These are phyloP conservation scores for Temnothorax nylanderi DNA, from an alignment of 1,140 invertebrate species.

Conservation along the genomic window DNA sequence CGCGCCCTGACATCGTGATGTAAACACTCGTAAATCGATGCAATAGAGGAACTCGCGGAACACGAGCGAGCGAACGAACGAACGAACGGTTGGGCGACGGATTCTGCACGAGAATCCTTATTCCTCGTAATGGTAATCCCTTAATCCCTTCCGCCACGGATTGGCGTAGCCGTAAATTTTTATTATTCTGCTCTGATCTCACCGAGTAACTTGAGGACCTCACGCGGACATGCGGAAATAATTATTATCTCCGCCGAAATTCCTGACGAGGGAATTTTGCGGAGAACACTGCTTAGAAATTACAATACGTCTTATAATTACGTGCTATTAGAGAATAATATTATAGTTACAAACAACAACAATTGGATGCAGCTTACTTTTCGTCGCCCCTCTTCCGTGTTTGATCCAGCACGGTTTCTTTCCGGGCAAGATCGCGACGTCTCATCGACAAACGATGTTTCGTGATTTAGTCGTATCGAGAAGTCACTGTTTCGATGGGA, in stretches of 20 bases:
- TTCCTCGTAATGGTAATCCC: slow-evolving; percentile 1
- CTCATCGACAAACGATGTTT: not conserved
- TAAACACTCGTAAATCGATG: slow-evolving; percentile 75
- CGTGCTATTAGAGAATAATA: not conserved
- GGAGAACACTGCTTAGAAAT: not conserved
- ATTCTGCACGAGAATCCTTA: not conserved
- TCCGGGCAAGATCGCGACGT: not conserved
- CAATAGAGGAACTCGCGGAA: slow-evolving; percentile 51
- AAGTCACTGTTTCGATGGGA: not conserved
- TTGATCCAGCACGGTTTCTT: not conserved
- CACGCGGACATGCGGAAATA: not conserved
- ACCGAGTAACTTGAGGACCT: not conserved
- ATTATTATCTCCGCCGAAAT: not conserved
- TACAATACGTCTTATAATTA: not conserved
- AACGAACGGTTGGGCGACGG: too few species aligned
- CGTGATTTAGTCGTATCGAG: not conserved
- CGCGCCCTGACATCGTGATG: slow-evolving; percentile 64
- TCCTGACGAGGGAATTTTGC: not conserved
- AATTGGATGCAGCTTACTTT: slow-evolving; percentile 20
- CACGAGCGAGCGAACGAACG: not conserved
- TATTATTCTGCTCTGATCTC: not conserved
- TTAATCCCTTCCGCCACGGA: not conserved
- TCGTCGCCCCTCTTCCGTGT: not conserved
- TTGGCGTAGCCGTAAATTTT: not conserved
- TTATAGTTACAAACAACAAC: too few species aligned